These are phyloP conservation scores for Odontamblyopus lacepedii DNA, from an alignment of 2,797 vertebrate genomes.

Conservation along the genomic window DNA sequence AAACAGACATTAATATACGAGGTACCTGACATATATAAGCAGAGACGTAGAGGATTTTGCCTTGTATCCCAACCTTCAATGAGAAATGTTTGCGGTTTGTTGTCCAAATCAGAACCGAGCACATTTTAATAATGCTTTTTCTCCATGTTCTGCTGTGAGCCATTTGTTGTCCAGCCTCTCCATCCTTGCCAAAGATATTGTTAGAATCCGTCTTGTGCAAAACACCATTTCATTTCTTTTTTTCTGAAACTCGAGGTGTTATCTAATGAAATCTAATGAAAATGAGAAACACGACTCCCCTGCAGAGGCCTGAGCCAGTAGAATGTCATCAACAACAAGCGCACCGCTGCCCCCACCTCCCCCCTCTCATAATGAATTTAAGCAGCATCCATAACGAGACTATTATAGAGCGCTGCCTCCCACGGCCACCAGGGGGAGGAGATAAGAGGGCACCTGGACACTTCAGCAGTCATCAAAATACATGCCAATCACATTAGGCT, in stretches of 20 bases:
- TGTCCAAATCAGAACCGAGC: conserved; percentile 3
- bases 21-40: neutral
- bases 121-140: conserved; percentile 11
- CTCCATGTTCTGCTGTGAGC: neutral
- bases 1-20: neutral
- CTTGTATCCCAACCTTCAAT: neutral
- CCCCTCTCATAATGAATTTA: conserved; percentile 75
- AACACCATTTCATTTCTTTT: conserved; percentile 62
- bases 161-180: conserved; percentile 15
- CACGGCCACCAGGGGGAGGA: conserved; percentile 64
- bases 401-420: conserved; percentile 71
- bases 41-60: neutral
- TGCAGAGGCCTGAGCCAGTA: conserved; percentile 58
- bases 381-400: conserved; percentile 71
- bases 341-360: conserved; percentile 62
- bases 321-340: conserved; percentile 59
- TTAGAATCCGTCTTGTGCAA: conserved; percentile 36
- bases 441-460: conserved; percentile 76
- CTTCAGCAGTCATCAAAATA: conserved; percentile 73
- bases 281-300: conserved; percentile 67
- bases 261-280: conserved; percentile 74
- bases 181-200: conserved; percentile 7
- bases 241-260: conserved; percentile 55
- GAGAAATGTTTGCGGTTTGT: neutral
- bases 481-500: conserved; percentile 72